These are phyloP conservation scores for Amaurobius ferox DNA, from an alignment of 2,888 invertebrate species.

Conservation along the genomic window DNA sequence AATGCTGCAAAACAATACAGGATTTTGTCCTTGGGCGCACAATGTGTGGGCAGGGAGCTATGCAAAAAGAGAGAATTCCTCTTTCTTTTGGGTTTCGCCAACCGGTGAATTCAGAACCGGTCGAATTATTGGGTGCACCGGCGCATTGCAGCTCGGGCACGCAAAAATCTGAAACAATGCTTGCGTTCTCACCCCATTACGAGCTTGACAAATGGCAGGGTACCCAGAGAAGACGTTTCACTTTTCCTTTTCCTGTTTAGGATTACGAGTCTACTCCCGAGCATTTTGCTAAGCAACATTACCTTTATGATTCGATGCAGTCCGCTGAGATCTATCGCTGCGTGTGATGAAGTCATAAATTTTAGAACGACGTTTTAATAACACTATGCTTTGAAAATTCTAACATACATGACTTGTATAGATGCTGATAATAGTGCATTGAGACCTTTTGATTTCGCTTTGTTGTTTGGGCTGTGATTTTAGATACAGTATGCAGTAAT, in stretches of 20 bases:
- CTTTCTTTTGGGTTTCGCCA: slow-evolving; percentile 34
- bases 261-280: not conserved
- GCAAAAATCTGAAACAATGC: slow-evolving; percentile 62
- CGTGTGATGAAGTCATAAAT: not conserved
- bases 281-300: not conserved
- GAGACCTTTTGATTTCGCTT: not conserved
- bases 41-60: not conserved
- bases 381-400: too few relatives aligned
- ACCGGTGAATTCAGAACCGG: slow-evolving; percentile 38
- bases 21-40: slow-evolving; percentile 41
- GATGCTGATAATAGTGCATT: not conserved
- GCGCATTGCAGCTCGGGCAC: slow-evolving; percentile 51
- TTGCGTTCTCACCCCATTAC: slow-evolving; percentile 55
- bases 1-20: slow-evolving; percentile 39
- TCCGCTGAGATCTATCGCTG: not conserved
- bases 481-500: too few relatives aligned
- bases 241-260: slow-evolving; percentile 34
- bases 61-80: slow-evolving; percentile 24
- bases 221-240: slow-evolving; percentile 13
- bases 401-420: too few relatives aligned
- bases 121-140: slow-evolving; percentile 51
- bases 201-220: slow-evolving; percentile 45
- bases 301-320: not conserved
- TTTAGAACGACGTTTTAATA: not conserved
- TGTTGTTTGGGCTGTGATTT: not conserved